These are phyloP conservation scores for Alcedo quadribrachys DNA, from an alignment of 2,797 vertebrate species.

Conservation along the genomic window DNA sequence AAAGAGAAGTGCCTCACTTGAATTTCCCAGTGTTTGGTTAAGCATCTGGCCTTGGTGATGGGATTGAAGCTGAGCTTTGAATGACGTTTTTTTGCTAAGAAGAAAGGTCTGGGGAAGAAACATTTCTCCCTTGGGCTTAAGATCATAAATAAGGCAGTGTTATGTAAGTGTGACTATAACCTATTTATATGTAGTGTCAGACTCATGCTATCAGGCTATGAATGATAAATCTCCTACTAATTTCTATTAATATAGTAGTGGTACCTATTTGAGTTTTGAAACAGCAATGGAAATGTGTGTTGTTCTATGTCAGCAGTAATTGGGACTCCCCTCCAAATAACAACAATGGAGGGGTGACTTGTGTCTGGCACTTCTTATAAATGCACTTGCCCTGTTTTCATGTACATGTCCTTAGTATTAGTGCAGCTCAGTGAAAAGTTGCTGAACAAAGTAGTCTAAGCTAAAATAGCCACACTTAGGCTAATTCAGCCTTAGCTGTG, in stretches of 20 bases:
- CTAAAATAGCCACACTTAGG: background rate
- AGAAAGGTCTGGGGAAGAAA: conserved; percentile 28
- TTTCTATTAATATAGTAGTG: conserved; percentile 6
- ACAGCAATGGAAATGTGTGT: background rate
- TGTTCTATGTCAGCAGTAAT: background rate
- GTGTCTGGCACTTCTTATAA: background rate
- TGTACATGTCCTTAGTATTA: background rate
- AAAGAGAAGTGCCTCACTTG: conserved; percentile 1
- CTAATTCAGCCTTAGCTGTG: background rate
- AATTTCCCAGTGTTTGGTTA: conserved; percentile 1
- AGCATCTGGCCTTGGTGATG: background rate
- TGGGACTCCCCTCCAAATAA: background rate
- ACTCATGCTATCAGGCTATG: conserved; percentile 10
- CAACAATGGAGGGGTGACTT: background rate
- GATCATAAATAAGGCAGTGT: conserved; percentile 55
- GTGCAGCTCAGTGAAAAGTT: background rate
- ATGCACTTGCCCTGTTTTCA: background rate
- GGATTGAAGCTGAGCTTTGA: conserved; percentile 47
- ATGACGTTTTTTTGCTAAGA: conserved; percentile 38
- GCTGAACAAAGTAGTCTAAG: background rate
- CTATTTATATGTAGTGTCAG: conserved; percentile 51
- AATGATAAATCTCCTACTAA: conserved; percentile 45
- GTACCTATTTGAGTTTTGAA: background rate
- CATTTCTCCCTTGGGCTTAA: conserved; percentile 50
- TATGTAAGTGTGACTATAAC: conserved; percentile 58